A percentile compares a stretch with the other conserved stretches of the same genome.
phyloP scores from a whole-genome alignment of 2,797 vertebrate species.

The Lithobates sylvaticus region DNA sequence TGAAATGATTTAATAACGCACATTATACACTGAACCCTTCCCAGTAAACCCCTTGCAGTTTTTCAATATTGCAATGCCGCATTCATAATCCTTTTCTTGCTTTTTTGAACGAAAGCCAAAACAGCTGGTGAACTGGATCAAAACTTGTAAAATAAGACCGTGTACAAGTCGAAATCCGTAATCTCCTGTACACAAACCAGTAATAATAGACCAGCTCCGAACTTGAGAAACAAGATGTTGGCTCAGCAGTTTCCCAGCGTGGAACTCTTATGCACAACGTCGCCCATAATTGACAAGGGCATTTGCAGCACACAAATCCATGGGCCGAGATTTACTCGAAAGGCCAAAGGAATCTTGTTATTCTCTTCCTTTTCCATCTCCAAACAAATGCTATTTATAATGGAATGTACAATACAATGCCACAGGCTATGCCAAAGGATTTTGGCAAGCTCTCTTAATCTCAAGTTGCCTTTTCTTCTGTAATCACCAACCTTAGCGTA shows the following conservation, averaged over 20 bases:
- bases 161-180: constrained; percentile 32
- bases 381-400: constrained; percentile 65
- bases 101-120: constrained; percentile 36
- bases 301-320: constrained; percentile 58
- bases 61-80: constrained; percentile 28
- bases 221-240: constrained; percentile 52
- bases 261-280: constrained; percentile 63
- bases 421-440: constrained; percentile 65
- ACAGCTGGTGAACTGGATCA: constrained; percentile 54
- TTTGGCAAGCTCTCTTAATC: constrained; percentile 69
- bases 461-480: constrained; percentile 69
- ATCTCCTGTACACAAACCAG: constrained; percentile 35
- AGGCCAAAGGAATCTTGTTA: constrained; percentile 65
- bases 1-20: constrained; percentile 30
- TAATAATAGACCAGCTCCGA: constrained; percentile 39
- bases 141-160: constrained; percentile 53
- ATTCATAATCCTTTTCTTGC: constrained; percentile 31
- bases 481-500: constrained; percentile 65
- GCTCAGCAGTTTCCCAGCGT: constrained; percentile 53
- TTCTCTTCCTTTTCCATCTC: constrained; percentile 64
- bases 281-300: constrained; percentile 61
- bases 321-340: constrained; percentile 63
- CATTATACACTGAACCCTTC: constrained; percentile 21
- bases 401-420: constrained; percentile 71
- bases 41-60: constrained; percentile 10